Conservation (phyloP, 2,888 invertebrate species). For the Myathropa florea region DNA sequence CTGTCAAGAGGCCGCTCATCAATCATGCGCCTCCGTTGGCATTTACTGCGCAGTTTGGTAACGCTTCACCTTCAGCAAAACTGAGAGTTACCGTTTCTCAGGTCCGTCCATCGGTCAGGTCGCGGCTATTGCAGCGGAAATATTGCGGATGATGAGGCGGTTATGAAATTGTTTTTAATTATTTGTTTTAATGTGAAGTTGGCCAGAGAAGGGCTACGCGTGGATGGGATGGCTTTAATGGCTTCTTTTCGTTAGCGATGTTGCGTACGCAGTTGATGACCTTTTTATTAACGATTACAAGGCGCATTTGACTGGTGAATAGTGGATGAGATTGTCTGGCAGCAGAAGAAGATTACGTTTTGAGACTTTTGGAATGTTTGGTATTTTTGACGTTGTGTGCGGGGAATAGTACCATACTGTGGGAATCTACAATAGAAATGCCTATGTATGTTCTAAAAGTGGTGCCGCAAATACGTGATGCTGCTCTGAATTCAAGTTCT, state of each 20-base stretch:
- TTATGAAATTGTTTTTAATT: conserved; percentile 53
- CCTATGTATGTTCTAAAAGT: no score
- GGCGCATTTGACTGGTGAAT: conserved; percentile 8
- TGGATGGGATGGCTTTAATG: conserved; percentile 30
- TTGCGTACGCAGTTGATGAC: conserved; percentile 25
- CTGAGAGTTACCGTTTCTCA: conserved; percentile 38
- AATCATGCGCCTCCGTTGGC: conserved; percentile 16
- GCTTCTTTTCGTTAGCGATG: conserved; percentile 25
- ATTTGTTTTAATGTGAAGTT: conserved; percentile 39
- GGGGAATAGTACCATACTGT: no score
- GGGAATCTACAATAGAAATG: no score
- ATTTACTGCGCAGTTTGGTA: conserved; percentile 25
- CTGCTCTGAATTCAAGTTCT: no score
- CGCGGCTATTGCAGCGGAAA: conserved; percentile 28
- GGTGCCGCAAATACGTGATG: no score
- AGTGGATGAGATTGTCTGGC: background rate
- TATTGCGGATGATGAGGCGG: conserved; percentile 37
- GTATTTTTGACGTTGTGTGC: no score
- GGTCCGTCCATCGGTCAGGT: conserved; percentile 6
- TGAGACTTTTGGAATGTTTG: background rate
- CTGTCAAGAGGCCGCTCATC: conserved; percentile 23
- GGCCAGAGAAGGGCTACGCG: background rate
- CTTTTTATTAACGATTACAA: conserved; percentile 34
- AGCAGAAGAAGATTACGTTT: background rate
- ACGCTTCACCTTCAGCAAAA: conserved; percentile 45